A percentile compares a stretch with the other conserved stretches of the same genome.
phyloP scores from a whole-genome alignment of 53 echinoderm and acorn worm species.

The Apostichopus leukothele region DNA sequence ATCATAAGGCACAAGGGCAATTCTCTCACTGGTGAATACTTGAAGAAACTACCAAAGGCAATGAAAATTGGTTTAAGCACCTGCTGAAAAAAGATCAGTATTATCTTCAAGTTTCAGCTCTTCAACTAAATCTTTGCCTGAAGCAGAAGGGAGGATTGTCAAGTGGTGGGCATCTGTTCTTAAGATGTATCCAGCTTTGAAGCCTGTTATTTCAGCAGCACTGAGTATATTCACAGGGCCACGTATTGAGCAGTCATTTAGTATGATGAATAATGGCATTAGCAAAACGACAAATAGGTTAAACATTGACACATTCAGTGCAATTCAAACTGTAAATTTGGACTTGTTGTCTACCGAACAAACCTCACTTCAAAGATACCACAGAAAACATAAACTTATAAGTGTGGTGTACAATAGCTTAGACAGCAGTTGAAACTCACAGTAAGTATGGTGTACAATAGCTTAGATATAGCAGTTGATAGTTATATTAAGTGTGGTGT shows the following conservation, averaged over 20 bases:
- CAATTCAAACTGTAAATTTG: conserved; percentile 51
- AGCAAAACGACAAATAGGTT: conserved; percentile 21
- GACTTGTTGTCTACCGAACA: conserved; percentile 35
- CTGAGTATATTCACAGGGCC: conserved; percentile 54
- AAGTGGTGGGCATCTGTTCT: conserved; percentile 50
- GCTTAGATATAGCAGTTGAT: too few species aligned
- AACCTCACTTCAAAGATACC: conserved; percentile 43
- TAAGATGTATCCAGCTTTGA: conserved; percentile 54
- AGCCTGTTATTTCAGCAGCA: conserved; percentile 27
- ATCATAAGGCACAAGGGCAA: conserved; percentile 58
- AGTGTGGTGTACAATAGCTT: too few species aligned
- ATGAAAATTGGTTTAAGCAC: conserved; percentile 25
- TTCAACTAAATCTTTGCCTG: conserved; percentile 55
- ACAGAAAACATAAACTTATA: conserved; percentile 10
- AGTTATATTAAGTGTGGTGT: too few species aligned
- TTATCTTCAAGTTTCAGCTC: conserved; percentile 44
- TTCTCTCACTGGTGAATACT: conserved; percentile 32
- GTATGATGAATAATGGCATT: conserved; percentile 47
- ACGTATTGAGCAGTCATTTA: conserved; percentile 51
- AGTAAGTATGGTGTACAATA: too few species aligned
- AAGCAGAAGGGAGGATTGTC: conserved; percentile 42
- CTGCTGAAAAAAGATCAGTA: conserved; percentile 12
- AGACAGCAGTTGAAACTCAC: too few species aligned
- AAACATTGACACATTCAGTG: conserved; percentile 37
- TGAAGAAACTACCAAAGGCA: conserved; percentile 48